A percentile compares a stretch with the other conserved stretches of the same genome.
phyloP scores from a whole-genome alignment of 2,797 vertebrate genomes.

The Hydrophis major region DNA sequence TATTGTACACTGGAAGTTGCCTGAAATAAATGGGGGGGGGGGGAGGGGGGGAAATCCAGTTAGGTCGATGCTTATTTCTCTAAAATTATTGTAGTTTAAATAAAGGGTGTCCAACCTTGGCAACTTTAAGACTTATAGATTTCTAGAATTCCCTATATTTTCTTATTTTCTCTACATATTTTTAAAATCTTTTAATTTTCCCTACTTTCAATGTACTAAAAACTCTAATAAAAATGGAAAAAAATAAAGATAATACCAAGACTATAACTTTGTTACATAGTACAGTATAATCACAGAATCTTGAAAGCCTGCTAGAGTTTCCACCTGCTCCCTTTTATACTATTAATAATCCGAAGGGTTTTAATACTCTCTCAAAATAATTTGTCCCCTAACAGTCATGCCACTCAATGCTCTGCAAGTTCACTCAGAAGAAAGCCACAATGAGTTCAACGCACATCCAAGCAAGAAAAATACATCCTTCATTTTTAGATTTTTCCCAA shows the following conservation, averaged over 20 bases:
- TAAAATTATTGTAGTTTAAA: neutral
- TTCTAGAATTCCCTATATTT: neutral
- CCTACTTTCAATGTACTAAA: neutral
- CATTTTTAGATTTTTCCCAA: neutral
- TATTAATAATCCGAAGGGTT: neutral
- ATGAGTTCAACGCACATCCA: neutral
- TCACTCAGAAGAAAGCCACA: neutral
- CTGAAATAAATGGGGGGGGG: slow-evolving; percentile 67
- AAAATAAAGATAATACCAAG: too few relatives aligned
- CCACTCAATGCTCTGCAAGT: neutral
- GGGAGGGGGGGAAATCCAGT: slow-evolving; percentile 27
- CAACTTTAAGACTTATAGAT: neutral
- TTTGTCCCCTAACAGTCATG: neutral
- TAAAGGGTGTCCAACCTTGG: neutral
- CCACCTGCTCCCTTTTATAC: neutral
- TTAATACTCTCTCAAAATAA: neutral
- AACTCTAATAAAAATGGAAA: neutral
- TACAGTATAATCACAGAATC: neutral
- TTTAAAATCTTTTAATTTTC: neutral
- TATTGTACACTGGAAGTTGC: slow-evolving; percentile 90
- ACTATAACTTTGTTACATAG: neutral
- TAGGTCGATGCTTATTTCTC: neutral
- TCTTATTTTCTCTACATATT: neutral
- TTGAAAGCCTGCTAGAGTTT: neutral
- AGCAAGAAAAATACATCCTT: neutral